Evolutionary conservation across 2,888 invertebrate genomes (phyloP).

Genomic region (Nephrotoma flavescens): DNA sequence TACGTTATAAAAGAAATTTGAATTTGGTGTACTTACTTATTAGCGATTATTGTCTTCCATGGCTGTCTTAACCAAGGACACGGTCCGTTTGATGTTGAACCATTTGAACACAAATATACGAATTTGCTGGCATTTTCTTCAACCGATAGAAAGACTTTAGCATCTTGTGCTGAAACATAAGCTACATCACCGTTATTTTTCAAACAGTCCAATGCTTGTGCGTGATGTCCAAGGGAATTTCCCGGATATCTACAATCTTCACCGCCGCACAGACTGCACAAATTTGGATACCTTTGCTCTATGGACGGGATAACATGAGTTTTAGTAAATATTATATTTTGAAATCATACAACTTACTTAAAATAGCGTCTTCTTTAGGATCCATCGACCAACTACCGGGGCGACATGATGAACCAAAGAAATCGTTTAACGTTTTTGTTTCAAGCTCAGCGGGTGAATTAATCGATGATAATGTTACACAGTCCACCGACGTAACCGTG

Average conservation of each 20-base stretch:
- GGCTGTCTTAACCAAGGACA: constrained; percentile 49
- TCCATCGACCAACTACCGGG: constrained; percentile 55
- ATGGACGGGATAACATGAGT: constrained; percentile 12
- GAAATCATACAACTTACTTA: constrained; percentile 38
- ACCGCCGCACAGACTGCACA: constrained; percentile 37
- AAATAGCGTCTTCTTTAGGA: constrained; percentile 32
- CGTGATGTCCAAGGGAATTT: constrained; percentile 25
- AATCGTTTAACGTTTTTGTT: constrained; percentile 40
- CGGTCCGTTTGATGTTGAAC: constrained; percentile 26
- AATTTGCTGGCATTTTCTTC: constrained; percentile 12
- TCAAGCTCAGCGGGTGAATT: constrained; percentile 43
- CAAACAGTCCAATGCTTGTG: constrained; percentile 39
- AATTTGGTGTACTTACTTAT: constrained; percentile 8
- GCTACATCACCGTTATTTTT: constrained; percentile 39
- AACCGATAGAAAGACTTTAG: constrained; percentile 25
- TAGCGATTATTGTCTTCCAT: constrained; percentile 38
- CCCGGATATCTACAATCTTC: constrained; percentile 11
- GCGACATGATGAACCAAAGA: constrained; percentile 55
- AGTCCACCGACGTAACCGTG: constrained; percentile 17
- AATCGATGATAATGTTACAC: constrained; percentile 19
- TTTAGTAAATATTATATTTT: background rate
- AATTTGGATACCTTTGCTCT: constrained; percentile 38
- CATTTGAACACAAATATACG: constrained; percentile 24
- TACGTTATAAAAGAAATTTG: background rate
- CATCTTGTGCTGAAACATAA: constrained; percentile 33